Percentiles rank a stretch among this genome's conserved stretches.
Evolutionary conservation across 2,797 vertebrate species (phyloP).

Genomic region (Pristis pectinata): DNA sequence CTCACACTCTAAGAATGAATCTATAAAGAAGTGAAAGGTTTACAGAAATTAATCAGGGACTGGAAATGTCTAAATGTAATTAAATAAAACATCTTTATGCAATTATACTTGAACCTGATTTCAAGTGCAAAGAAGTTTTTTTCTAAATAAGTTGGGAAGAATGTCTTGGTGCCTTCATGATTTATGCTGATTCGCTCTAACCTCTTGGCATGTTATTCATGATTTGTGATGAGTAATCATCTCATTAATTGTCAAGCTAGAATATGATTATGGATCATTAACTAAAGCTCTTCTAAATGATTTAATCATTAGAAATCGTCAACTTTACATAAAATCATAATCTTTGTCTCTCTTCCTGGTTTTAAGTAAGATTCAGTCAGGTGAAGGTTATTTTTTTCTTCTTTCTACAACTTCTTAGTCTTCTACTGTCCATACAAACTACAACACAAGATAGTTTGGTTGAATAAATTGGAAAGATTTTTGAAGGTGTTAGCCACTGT

Average conservation of each 20-base stretch:
- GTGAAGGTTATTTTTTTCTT: background rate
- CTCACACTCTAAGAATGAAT: background rate
- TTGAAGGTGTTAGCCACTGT: background rate
- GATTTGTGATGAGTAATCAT: background rate
- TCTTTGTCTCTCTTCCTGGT: background rate
- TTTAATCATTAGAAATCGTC: slow-evolving; percentile 8
- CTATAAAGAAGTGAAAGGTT: background rate
- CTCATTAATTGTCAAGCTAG: background rate
- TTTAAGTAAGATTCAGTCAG: background rate
- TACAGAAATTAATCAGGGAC: background rate
- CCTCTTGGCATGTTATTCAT: background rate
- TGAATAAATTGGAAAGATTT: background rate
- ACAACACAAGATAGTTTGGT: background rate
- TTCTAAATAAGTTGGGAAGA: background rate
- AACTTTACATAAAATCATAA: background rate
- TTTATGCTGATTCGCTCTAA: background rate
- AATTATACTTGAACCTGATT: background rate
- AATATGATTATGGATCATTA: slow-evolving; percentile 21
- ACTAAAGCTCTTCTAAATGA: slow-evolving; percentile 18
- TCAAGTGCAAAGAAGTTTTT: background rate
- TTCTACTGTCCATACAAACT: background rate
- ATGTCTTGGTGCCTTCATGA: background rate
- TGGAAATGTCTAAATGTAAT: background rate
- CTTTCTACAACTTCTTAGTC: background rate
- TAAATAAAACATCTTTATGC: background rate